Percentiles rank a stretch among this genome's conserved stretches.
phyloP scores from a whole-genome alignment of 1,140 invertebrate genomes.

The Homarus americanus region DNA sequence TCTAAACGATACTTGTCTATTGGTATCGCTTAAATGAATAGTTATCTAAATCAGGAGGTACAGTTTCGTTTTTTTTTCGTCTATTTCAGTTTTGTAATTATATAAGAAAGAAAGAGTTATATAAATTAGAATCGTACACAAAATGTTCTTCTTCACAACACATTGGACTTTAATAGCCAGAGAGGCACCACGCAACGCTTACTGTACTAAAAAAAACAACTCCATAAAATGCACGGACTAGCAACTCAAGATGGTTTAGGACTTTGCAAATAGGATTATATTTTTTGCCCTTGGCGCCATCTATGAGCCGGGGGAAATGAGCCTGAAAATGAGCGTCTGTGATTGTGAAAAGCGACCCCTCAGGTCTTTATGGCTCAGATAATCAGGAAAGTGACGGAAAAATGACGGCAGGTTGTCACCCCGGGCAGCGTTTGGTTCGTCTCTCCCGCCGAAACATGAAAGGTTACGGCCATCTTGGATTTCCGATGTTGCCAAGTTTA shows the following conservation, averaged over 20 bases:
- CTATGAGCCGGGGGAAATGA: background rate
- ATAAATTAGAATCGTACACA: too few relatives aligned
- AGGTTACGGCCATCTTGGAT: background rate
- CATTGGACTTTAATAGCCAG: too few relatives aligned
- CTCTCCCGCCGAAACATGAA: background rate
- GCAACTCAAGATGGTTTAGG: background rate
- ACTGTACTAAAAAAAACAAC: too few relatives aligned
- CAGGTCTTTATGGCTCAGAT: background rate
- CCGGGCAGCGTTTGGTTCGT: background rate
- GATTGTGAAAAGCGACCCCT: background rate
- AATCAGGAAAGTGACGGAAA: background rate
- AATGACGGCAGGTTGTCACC: background rate
- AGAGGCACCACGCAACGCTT: too few relatives aligned
- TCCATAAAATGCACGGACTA: background rate
- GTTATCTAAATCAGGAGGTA: too few relatives aligned
- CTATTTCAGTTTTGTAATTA: too few relatives aligned
- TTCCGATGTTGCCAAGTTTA: background rate
- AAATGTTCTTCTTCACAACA: too few relatives aligned
- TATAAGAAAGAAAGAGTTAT: too few relatives aligned
- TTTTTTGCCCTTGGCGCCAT: background rate
- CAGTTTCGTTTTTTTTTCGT: too few relatives aligned
- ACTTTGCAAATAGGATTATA: background rate
- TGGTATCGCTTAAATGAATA: too few relatives aligned
- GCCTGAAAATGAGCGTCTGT: background rate
- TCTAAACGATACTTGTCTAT: too few relatives aligned